Evolutionary conservation across 2,797 vertebrate species (phyloP).

Genomic region (Eremophila alpestris): DNA sequence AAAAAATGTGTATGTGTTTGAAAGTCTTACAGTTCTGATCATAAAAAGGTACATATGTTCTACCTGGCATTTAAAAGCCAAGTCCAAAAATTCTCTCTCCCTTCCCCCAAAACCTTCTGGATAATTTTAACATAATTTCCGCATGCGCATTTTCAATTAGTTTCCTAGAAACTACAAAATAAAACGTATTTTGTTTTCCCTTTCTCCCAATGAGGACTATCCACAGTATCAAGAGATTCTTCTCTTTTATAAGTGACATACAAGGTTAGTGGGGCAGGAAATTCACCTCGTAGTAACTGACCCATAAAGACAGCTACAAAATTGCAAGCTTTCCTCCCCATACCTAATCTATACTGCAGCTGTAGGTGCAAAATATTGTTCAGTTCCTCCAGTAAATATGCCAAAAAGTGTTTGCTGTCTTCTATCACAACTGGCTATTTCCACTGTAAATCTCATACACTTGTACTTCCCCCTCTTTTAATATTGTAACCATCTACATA

Average conservation of each 20-base stretch:
- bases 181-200: neutral
- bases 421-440: slow-evolving; percentile 3
- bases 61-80: neutral
- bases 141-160: neutral
- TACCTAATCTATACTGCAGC: neutral
- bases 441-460: neutral
- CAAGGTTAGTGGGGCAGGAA: slow-evolving; percentile 5
- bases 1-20: neutral
- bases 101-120: neutral
- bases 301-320: neutral
- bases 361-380: neutral
- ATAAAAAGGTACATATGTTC: neutral
- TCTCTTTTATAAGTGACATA: neutral
- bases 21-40: neutral
- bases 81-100: neutral
- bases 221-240: neutral
- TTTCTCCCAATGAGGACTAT: neutral
- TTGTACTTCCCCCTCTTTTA: neutral
- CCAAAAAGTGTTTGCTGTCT: neutral
- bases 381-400: slow-evolving; percentile 7
- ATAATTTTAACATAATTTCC: neutral
- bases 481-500: neutral
- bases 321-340: neutral
- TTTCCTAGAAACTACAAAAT: slow-evolving; percentile 24
- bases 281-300: slow-evolving; percentile 6